Base-by-base conservation (phyloP, 2,797 vertebrate species). In the Sciurus carolinensis region DNA sequence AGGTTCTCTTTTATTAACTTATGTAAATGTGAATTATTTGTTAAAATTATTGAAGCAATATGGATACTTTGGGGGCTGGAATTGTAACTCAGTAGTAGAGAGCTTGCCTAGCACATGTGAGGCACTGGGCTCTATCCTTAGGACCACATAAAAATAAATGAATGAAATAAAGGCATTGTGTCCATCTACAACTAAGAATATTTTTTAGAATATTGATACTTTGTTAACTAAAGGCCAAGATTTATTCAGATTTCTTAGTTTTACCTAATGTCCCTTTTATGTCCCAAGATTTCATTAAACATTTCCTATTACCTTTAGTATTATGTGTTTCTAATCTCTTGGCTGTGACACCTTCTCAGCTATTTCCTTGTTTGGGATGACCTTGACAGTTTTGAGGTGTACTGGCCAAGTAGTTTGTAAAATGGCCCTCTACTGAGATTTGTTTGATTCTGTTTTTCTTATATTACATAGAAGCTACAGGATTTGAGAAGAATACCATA, bases 11-110 rank as follows among this genome's bases (percentile, higher is more conserved):
- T 76, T 83, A 71, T 57, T 30, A 64, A 80, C 26, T 84, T 87
- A 69, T 11, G 26, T 75, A 94, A 77, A 36, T 73, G 44, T 75
- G 28, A 52, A n/a, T 33, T n/a, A 76, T 52, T 87, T 94, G 15
- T 92, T 87, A 72, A 69, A 84, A 90, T 94, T 67, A 66, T 36
- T 92, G 42, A 85, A 92, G 9, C 42, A 89, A 69, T 64, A 83
- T 13, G 42, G 44, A 64, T 54, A 90, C 3, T 77, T 64, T 84
- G 59, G 44, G 44, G 44, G 7, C 44, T 47, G 44, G 44, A 9
- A 9, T 47, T 47, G 44, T 47, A 47, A 9, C 44, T 47, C 44
- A 47, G 44, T 47, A 9, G 44, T 47, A 47, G 44, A 47, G 44
- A 7, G 44, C 44, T 47, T 47, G 44, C 44, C 44, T 47, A 47